A percentile compares a stretch with the other conserved stretches of the same genome.
These are phyloP conservation scores for Oxyruncus cristatus DNA, from an alignment of 2,113 vertebrate species.

Conservation along the genomic window DNA sequence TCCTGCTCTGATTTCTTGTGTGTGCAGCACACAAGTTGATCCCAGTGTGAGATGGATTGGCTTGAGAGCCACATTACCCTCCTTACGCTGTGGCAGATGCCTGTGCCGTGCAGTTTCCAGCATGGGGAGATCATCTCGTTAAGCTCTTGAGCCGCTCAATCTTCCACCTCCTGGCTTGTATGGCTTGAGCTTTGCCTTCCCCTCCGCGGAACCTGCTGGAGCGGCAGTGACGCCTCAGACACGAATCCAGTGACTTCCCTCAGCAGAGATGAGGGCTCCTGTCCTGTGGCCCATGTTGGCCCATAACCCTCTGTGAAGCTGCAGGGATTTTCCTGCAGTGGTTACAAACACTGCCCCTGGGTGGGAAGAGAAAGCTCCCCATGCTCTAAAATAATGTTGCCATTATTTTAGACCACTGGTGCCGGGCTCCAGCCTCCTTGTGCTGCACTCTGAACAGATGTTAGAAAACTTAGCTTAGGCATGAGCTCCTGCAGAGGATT, in stretches of 20 bases:
- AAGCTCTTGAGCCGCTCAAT: not conserved
- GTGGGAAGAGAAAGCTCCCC: not conserved
- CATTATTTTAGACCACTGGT: rapidly evolving
- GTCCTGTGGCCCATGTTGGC: not conserved
- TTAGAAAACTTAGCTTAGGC: not conserved
- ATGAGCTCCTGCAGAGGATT: not conserved
- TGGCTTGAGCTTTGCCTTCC: not conserved
- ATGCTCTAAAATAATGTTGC: too few species aligned
- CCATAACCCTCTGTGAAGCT: not conserved
- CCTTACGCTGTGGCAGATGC: not conserved
- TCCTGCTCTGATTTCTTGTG: not conserved
- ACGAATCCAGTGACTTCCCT: rapidly evolving
- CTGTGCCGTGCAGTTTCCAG: not conserved
- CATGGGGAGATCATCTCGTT: not conserved
- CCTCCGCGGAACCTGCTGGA: rapidly evolving
- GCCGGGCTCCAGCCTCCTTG: not conserved
- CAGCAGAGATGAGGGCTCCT: not conserved
- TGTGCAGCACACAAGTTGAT: not conserved
- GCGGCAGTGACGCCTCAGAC: not conserved
- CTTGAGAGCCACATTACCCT: not conserved
- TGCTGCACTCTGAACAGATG: not conserved
- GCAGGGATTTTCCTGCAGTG: not conserved
- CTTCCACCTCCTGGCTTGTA: not conserved
- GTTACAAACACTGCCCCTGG: not conserved
- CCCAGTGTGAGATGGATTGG: not conserved